Percentiles rank a stretch among this genome's conserved stretches.
These are phyloP conservation scores for Nephrotoma appendiculata DNA, from an alignment of 2,888 invertebrate species.

Conservation along the genomic window DNA sequence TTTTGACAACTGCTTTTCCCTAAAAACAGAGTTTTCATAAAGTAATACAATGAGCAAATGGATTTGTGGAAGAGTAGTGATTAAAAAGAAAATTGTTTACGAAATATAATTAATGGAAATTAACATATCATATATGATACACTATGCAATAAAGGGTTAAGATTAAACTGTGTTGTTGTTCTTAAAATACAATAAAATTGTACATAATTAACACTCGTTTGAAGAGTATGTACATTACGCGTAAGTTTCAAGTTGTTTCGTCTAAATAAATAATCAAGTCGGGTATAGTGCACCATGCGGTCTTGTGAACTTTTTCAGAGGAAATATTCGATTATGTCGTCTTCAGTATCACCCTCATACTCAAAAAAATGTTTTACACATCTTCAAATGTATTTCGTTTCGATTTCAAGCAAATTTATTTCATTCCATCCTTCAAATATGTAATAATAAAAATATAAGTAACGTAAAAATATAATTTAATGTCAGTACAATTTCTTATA, in stretches of 20 bases:
- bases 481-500: slow-evolving; percentile 1
- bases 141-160: no score
- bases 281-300: background rate
- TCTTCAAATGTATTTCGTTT: background rate
- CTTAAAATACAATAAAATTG: background rate
- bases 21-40: no score
- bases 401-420: background rate
- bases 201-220: background rate
- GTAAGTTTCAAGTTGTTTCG: background rate
- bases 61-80: no score
- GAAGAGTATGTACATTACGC: background rate
- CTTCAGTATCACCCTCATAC: background rate
- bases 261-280: background rate
- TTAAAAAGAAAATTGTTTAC: no score
- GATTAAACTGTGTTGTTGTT: background rate
- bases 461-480: slow-evolving; percentile 2
- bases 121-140: no score
- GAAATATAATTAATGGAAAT: no score
- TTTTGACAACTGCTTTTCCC: no score
- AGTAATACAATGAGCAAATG: no score
- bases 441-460: slow-evolving; percentile 2
- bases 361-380: background rate
- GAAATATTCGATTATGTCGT: background rate
- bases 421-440: background rate
- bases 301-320: background rate